Percentiles rank a stretch among this genome's conserved stretches.
Evolutionary conservation across 2,888 invertebrate species (phyloP).

Genomic region (Patella ulyssiponensis): DNA sequence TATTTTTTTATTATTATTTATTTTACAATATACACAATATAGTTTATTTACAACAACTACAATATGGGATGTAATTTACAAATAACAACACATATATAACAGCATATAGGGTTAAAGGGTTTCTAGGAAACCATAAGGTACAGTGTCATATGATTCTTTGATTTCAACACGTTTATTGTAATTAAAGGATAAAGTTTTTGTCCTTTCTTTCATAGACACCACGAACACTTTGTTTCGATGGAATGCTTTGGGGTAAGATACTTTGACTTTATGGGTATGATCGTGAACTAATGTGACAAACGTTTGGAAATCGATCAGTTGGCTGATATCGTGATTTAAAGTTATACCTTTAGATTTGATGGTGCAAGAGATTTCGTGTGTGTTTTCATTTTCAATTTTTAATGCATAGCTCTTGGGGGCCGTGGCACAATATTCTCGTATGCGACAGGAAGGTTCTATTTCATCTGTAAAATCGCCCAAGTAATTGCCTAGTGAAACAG

Average conservation of each 20-base stretch:
- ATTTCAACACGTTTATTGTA: background rate
- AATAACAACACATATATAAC: background rate
- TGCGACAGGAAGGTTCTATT: conserved; percentile 50
- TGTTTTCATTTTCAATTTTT: conserved; percentile 20
- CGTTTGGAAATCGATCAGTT: too few species aligned
- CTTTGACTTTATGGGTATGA: too few species aligned
- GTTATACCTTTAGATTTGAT: conserved; percentile 34
- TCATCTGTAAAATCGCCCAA: conserved; percentile 34
- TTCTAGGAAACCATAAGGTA: background rate
- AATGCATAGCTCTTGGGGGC: conserved; percentile 36
- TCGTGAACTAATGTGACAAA: too few species aligned
- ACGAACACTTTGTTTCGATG: too few species aligned
- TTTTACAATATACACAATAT: too few species aligned
- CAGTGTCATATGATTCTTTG: background rate
- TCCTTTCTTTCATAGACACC: background rate
- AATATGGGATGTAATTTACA: background rate
- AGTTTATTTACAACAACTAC: too few species aligned
- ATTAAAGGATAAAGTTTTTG: background rate
- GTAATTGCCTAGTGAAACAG: conserved; percentile 26
- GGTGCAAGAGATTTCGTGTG: background rate
- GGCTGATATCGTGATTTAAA: background rate
- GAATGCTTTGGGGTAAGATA: too few species aligned
- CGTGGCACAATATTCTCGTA: conserved; percentile 36
- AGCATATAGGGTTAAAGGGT: background rate
- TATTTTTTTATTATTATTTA: too few species aligned